These are phyloP conservation scores for Aspiorhynchus laticeps DNA, from an alignment of 2,113 vertebrate genomes.

Conservation along the genomic window DNA sequence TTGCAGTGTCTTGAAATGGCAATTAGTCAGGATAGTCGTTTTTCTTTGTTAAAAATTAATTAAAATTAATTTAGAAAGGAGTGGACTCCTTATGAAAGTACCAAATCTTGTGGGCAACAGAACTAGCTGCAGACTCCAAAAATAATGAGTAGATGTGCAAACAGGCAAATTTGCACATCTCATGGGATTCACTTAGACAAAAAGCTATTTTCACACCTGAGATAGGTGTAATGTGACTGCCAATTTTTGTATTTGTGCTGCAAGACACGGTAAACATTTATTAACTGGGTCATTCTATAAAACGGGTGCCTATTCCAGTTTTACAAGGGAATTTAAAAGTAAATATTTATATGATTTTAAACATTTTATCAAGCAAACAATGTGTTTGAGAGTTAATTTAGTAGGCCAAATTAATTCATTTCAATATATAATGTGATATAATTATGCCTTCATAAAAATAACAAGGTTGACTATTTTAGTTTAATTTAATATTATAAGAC, in stretches of 20 bases:
- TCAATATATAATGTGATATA: background rate
- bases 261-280: background rate
- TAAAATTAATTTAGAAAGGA: conserved; percentile 5
- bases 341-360: background rate
- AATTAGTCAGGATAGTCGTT: background rate
- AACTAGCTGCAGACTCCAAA: background rate
- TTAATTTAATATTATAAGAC: background rate
- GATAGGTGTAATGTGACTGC: conserved; percentile 9
- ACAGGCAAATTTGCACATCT: conserved; percentile 25
- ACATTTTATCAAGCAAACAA: background rate
- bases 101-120: background rate
- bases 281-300: background rate
- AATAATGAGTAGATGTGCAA: conserved; percentile 17
- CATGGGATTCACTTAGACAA: background rate
- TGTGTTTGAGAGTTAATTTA: background rate
- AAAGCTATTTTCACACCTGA: conserved; percentile 28
- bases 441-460: background rate
- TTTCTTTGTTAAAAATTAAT: conserved; percentile 18
- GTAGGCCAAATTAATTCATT: background rate
- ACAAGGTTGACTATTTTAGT: background rate
- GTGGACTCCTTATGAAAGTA: conserved; percentile 16
- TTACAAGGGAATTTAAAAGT: background rate
- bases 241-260: background rate
- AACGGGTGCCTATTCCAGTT: background rate
- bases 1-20: background rate